phyloP scores from a whole-genome alignment of 1,140 invertebrate genomes.

The Subanguina moxae region DNA sequence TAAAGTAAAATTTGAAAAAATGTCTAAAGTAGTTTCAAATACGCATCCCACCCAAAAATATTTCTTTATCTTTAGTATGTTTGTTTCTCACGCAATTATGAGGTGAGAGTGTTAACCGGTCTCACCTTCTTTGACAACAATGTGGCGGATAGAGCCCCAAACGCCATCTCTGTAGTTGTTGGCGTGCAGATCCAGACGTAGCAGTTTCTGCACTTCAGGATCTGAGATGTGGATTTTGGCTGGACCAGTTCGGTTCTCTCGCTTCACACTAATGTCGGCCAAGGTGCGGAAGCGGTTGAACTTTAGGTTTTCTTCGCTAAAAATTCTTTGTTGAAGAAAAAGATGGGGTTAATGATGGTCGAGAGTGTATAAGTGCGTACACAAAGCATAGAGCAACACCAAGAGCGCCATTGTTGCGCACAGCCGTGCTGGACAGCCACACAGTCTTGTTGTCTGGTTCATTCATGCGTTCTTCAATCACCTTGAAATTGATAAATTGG shows the following conservation, averaged over 20 bases:
- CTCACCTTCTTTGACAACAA: constrained; percentile 63
- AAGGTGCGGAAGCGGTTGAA: constrained; percentile 57
- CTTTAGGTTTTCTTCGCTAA: constrained; percentile 53
- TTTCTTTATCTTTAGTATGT: too few relatives aligned
- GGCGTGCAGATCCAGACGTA: constrained; percentile 73
- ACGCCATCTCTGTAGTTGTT: constrained; percentile 74
- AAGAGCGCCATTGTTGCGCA: constrained; percentile 69
- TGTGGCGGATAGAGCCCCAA: constrained; percentile 81
- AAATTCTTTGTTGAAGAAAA: constrained; percentile 6
- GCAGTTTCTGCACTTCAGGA: constrained; percentile 66
- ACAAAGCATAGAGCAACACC: constrained; percentile 83
- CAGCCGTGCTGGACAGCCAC: constrained; percentile 68
- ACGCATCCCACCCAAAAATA: too few relatives aligned
- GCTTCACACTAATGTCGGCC: constrained; percentile 51
- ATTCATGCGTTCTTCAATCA: constrained; percentile 67
- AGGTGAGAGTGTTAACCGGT: not conserved
- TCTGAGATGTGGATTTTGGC: constrained; percentile 67
- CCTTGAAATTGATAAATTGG: not conserved
- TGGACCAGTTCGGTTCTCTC: constrained; percentile 52
- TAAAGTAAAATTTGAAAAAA: constrained; percentile 50
- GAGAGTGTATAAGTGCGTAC: too few relatives aligned
- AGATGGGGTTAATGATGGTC: too few relatives aligned
- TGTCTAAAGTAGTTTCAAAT: too few relatives aligned
- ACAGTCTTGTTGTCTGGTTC: constrained; percentile 64
- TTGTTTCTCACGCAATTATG: not conserved